These are phyloP conservation scores for Arrhopalites spinosus DNA, from an alignment of 2,888 invertebrate genomes.

Conservation along the genomic window DNA sequence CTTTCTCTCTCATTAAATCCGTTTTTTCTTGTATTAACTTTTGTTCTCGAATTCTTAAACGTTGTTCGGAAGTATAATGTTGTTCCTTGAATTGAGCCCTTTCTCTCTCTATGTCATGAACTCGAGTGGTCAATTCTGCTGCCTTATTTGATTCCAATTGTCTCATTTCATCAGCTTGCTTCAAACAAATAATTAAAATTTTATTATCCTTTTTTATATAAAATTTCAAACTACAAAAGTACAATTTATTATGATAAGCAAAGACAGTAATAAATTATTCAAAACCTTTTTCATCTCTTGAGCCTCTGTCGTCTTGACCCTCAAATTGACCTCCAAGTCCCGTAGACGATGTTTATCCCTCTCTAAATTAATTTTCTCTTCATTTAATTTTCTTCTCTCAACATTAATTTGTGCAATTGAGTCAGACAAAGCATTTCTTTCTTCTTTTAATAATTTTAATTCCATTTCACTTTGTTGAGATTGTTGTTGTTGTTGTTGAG, in stretches of 20 bases:
- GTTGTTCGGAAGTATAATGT: slow-evolving; percentile 41
- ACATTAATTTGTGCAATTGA: slow-evolving; percentile 57
- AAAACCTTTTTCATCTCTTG: slow-evolving; percentile 47
- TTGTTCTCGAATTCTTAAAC: slow-evolving; percentile 41
- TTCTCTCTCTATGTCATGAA: slow-evolving; percentile 46
- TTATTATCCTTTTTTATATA: not conserved
- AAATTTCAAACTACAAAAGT: not conserved
- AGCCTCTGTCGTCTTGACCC: slow-evolving; percentile 46
- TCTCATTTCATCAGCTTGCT: slow-evolving; percentile 48
- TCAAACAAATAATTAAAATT: too few relatives aligned
- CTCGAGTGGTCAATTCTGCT: slow-evolving; percentile 41
- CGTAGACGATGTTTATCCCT: slow-evolving; percentile 65
- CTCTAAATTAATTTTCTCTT: slow-evolving; percentile 67
- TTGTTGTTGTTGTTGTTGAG: not conserved
- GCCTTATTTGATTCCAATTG: slow-evolving; percentile 41
- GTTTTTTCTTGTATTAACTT: slow-evolving; percentile 47
- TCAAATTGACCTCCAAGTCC: slow-evolving; percentile 46
- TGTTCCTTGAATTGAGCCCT: slow-evolving; percentile 38
- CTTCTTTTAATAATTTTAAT: slow-evolving; percentile 49
- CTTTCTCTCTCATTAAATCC: slow-evolving; percentile 50
- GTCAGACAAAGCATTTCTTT: slow-evolving; percentile 48
- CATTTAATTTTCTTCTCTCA: slow-evolving; percentile 63
- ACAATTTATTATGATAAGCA: not conserved
- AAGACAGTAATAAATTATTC: not conserved
- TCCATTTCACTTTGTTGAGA: slow-evolving; percentile 50